phyloP scores from a whole-genome alignment of 2,113 vertebrate genomes.

The Sorex araneus region DNA sequence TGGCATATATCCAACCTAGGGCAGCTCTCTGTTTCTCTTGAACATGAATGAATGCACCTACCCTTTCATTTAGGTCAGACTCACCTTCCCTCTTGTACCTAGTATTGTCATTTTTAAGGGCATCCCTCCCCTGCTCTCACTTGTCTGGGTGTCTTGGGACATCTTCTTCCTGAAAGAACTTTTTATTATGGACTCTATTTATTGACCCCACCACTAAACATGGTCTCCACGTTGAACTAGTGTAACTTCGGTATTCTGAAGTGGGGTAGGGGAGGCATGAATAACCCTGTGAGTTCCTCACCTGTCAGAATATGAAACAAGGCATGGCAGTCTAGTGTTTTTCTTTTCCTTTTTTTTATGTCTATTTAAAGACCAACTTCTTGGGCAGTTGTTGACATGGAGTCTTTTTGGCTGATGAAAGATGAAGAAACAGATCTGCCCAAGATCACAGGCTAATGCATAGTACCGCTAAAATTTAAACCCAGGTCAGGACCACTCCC shows the following conservation, averaged over 20 bases:
- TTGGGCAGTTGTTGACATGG: not conserved
- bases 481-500: not conserved
- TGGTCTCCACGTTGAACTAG: not conserved
- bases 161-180: not conserved
- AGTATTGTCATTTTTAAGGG: not conserved
- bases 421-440: constrained; percentile 17
- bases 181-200: not conserved
- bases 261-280: not conserved
- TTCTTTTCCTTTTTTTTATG: not conserved
- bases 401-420: not conserved
- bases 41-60: not conserved
- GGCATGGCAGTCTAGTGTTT: not conserved
- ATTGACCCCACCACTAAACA: not conserved
- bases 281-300: not conserved
- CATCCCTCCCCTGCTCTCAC: not conserved
- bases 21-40: not conserved
- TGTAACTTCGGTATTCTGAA: constrained; percentile 27
- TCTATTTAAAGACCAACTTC: constrained; percentile 18
- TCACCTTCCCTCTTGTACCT: not conserved
- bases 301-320: not conserved
- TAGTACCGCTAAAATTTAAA: not conserved
- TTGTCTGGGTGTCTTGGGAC: not conserved
- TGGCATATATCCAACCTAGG: not conserved
- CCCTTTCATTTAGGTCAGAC: not conserved
- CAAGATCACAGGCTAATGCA: not conserved